Conservation (phyloP, 2,113 vertebrate genomes). For the Callionymus lyra region DNA sequence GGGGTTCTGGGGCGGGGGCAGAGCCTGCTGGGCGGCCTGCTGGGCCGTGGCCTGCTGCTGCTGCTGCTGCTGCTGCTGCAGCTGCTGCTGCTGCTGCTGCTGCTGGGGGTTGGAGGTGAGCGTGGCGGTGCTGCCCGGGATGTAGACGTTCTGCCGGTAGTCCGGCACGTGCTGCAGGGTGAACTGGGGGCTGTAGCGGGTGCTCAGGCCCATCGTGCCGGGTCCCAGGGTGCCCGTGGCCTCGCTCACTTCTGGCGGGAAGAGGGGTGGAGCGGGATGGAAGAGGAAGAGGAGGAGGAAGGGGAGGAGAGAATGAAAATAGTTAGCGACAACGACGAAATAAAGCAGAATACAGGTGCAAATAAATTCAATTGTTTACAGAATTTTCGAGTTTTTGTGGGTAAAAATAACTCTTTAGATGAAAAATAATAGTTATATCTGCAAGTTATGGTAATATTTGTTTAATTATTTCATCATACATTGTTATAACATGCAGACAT, state of each 20-base stretch:
- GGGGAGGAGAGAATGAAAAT: constrained; percentile 30
- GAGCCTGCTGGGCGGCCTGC: constrained; percentile 67
- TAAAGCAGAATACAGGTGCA: neutral
- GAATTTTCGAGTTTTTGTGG: too few species aligned
- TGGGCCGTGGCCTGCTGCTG: constrained; percentile 58
- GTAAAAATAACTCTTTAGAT: too few species aligned
- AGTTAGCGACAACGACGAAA: constrained; percentile 31
- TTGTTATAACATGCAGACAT: too few species aligned
- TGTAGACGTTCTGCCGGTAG: constrained; percentile 97
- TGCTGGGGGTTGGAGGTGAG: constrained; percentile 77
- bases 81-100: constrained; percentile 62
- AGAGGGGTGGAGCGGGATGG: constrained; percentile 28
- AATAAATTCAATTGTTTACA: too few species aligned
- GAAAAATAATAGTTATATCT: too few species aligned
- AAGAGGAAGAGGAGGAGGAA: constrained; percentile 16
- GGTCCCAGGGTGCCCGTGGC: constrained; percentile 80
- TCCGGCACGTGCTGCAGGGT: constrained; percentile 95
- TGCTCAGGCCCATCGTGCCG: constrained; percentile 91
- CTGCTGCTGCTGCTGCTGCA: constrained; percentile 49
- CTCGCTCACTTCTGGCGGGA: constrained; percentile 78
- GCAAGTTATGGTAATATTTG: too few species aligned
- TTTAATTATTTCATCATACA: too few species aligned
- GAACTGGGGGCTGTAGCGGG: constrained; percentile 94
- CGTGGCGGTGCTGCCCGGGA: constrained; percentile 91
- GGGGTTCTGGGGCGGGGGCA: constrained; percentile 58